Evolutionary conservation across 2,888 invertebrate species (phyloP).

Genomic region (Leucoptera coffeella): DNA sequence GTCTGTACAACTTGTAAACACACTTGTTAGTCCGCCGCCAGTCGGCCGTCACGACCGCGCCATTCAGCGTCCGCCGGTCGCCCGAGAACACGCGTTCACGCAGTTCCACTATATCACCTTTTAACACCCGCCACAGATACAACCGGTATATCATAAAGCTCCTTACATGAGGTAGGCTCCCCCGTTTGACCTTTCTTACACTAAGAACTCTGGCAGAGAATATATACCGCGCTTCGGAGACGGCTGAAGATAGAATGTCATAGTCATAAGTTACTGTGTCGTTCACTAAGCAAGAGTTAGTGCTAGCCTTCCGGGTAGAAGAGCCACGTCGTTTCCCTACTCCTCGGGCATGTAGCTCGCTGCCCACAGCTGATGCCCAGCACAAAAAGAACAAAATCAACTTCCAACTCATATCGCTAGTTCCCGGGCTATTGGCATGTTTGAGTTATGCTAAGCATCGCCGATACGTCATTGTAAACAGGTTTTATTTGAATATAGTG

Average conservation of each 20-base stretch:
- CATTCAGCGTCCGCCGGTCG: slow-evolving; percentile 32
- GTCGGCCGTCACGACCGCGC: slow-evolving; percentile 38
- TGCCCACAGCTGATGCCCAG: slow-evolving; percentile 24
- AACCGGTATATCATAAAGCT: slow-evolving; percentile 42
- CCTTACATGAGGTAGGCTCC: slow-evolving; percentile 24
- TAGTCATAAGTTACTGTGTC: slow-evolving; percentile 52
- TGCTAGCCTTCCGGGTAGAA: slow-evolving; percentile 35
- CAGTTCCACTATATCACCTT: slow-evolving; percentile 34
- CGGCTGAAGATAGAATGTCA: slow-evolving; percentile 47
- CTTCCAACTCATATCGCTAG: slow-evolving; percentile 33
- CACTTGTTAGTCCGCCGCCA: slow-evolving; percentile 43
- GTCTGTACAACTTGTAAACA: slow-evolving; percentile 39
- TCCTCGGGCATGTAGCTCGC: slow-evolving; percentile 27
- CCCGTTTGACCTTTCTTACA: slow-evolving; percentile 43
- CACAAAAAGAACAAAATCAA: slow-evolving; percentile 27
- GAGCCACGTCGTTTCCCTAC: slow-evolving; percentile 32
- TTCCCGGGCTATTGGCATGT: slow-evolving; percentile 11
- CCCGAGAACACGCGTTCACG: slow-evolving; percentile 33
- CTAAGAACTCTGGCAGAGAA: slow-evolving; percentile 43
- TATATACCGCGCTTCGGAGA: slow-evolving; percentile 49
- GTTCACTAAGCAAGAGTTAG: slow-evolving; percentile 42
- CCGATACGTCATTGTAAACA: too few relatives aligned
- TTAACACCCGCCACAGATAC: slow-evolving; percentile 36
- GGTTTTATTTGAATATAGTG: not conserved
- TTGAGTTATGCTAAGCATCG: too few relatives aligned